Percentiles rank a stretch among this genome's conserved stretches.
Conservation (phyloP, 2,113 vertebrate genomes). For the Romanogobio albipinnatus region DNA sequence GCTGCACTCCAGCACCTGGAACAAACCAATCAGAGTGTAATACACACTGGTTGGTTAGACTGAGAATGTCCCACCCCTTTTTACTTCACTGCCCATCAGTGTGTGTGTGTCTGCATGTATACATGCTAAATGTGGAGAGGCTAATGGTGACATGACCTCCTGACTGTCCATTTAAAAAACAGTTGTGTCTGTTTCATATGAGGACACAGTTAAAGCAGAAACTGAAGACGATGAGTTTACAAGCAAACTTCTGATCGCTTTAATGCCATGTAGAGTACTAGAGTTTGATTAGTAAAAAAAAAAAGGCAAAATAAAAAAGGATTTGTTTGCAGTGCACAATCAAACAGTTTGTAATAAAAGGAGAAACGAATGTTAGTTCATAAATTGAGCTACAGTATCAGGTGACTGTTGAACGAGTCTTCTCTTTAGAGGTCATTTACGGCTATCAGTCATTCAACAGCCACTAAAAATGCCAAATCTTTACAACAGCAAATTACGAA, state of each 20-base stretch:
- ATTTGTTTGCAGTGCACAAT: neutral
- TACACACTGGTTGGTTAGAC: neutral
- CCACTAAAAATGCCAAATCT: neutral
- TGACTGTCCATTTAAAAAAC: neutral
- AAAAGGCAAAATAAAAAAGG: neutral
- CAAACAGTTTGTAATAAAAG: neutral
- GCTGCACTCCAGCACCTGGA: neutral
- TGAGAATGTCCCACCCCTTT: neutral
- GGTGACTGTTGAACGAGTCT: neutral
- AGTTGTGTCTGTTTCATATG: neutral
- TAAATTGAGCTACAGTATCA: conserved; percentile 1
- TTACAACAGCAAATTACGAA: neutral
- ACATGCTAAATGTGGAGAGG: conserved; percentile 43
- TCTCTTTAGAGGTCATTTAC: conserved; percentile 31
- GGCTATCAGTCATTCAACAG: neutral
- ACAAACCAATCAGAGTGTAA: conserved; percentile 52
- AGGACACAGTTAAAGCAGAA: neutral
- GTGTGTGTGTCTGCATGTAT: conserved; percentile 32
- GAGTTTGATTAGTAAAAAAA: neutral
- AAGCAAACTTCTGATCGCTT: neutral
- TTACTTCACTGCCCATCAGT: neutral
- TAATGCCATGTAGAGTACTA: neutral
- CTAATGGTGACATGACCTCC: conserved; percentile 33
- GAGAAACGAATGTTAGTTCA: neutral
- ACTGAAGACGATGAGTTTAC: neutral